Conservation (phyloP, 2,113 vertebrate species). For the Riparia riparia region DNA sequence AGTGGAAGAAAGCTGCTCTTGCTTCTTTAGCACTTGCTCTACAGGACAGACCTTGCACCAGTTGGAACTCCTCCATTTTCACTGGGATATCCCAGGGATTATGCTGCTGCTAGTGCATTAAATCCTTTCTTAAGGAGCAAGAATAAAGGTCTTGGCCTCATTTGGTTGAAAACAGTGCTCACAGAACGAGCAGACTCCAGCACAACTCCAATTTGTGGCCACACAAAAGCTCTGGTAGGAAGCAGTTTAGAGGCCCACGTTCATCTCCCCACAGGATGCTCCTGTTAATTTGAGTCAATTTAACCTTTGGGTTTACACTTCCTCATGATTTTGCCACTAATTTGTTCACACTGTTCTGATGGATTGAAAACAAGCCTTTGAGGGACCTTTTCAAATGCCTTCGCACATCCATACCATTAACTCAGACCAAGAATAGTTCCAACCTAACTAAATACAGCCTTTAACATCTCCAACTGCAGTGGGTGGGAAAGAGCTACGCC, state of each 20-base stretch:
- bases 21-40: background rate
- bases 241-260: background rate
- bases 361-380: background rate
- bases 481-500: background rate
- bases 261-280: background rate
- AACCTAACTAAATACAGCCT: background rate
- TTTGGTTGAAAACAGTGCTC: background rate
- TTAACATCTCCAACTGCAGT: background rate
- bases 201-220: background rate
- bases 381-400: background rate
- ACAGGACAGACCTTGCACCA: background rate
- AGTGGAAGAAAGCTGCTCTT: background rate
- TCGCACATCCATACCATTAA: background rate
- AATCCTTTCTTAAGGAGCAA: background rate
- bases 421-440: background rate
- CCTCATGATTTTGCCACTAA: background rate
- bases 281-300: background rate
- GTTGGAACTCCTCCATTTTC: background rate
- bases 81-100: background rate
- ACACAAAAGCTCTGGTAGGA: background rate
- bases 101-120: background rate
- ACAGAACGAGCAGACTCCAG: background rate
- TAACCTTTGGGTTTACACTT: background rate
- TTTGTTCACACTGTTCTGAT: background rate
- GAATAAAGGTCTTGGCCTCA: background rate